Evolutionary conservation across 2,888 invertebrate genomes (phyloP), one percentile per base, ranked within the genome.

Genomic region (Hirtodrosophila trivittata): DNA sequence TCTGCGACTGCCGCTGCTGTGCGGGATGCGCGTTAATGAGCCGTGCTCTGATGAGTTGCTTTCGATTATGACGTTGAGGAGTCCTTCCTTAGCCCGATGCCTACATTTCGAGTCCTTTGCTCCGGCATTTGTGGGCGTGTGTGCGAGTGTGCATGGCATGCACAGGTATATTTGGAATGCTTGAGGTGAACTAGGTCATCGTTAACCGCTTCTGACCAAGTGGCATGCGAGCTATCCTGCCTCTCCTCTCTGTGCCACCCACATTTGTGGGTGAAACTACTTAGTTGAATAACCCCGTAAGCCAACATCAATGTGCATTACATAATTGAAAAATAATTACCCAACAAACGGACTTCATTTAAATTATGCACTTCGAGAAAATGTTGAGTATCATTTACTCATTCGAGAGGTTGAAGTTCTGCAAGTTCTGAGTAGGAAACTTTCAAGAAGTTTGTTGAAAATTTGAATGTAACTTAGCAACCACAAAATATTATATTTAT

Each of bases 281-380:
- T 51, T 57, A 43, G 39, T 52, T 45, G 25, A 30, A 39, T 58
- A 43, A 58, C 49, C 42, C 13, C 42, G 18, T 50, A 37, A 49
- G 32, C 43, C 59, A 50, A 13, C 7, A 8, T 43, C 16, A 38
- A 38, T 26, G 16, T 45, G 33, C 57, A 33, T 32, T 56, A 51
- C 63, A 62, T 80, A 83, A 83, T 83, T 80, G 64, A 67, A 67
- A 66, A 69, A 66, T 76, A 80, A 83, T 80, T 76, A 72, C 68
- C 39, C 45, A 25, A 16, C 50, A 39, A 54, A 39, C 47, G 42
- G 45, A 32, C 38, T 56, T 59, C 28, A 52, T 51, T 49, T 37
- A 43, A 9, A 39, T 10, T 47, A 38, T 28, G 37, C 16, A 10
- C 6, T 33, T 13, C 1, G 28, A 28, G 28, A 28, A 25, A 25